Conservation (phyloP, 2,888 invertebrate species). For the Nebria salina region DNA sequence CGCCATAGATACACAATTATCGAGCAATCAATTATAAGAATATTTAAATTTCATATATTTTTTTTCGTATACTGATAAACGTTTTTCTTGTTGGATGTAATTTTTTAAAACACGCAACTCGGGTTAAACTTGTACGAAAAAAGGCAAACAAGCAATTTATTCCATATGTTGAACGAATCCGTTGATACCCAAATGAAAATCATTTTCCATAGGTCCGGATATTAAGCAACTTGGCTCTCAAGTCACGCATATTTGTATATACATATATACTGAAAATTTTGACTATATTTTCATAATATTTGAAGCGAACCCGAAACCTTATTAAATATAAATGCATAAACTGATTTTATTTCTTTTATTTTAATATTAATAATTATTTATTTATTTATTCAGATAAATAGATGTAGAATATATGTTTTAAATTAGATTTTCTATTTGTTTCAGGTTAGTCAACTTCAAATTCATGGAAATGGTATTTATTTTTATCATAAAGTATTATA, state of each 20-base stretch:
- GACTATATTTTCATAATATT: background rate
- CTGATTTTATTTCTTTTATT: background rate
- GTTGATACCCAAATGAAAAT: slow-evolving; percentile 42
- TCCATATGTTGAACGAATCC: slow-evolving; percentile 20
- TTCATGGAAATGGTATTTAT: background rate
- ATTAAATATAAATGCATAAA: background rate
- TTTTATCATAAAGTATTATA: too few relatives aligned
- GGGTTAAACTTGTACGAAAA: slow-evolving; percentile 26
- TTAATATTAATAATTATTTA: background rate
- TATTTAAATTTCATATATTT: slow-evolving; percentile 31
- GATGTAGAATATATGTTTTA: background rate
- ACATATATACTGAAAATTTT: slow-evolving; percentile 20
- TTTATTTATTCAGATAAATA: too few relatives aligned
- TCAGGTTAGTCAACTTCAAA: background rate
- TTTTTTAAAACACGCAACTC: slow-evolving; percentile 35
- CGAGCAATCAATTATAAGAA: slow-evolving; percentile 41
- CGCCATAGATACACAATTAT: slow-evolving; percentile 35
- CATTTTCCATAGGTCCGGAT: slow-evolving; percentile 41
- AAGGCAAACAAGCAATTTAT: slow-evolving; percentile 35
- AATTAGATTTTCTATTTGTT: background rate
- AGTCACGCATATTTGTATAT: slow-evolving; percentile 40
- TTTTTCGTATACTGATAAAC: slow-evolving; percentile 25
- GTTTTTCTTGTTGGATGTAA: slow-evolving; percentile 30
- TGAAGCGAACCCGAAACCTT: background rate
- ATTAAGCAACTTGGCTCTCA: slow-evolving; percentile 26